Base-by-base conservation (phyloP, 2,797 vertebrate genomes). In the Adrianichthys oophorus region DNA sequence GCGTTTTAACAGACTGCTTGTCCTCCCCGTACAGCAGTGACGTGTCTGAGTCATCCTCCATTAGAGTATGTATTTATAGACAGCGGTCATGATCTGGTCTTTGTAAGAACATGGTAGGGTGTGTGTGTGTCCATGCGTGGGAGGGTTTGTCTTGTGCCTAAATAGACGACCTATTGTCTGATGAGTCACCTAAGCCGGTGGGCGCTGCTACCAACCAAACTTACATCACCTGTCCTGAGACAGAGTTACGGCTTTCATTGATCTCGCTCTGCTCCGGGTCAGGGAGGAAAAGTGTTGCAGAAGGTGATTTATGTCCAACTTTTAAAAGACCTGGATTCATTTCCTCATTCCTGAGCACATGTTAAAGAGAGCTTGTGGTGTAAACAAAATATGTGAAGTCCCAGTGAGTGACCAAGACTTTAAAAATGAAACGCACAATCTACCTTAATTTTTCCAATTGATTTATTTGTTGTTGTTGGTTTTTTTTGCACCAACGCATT, bases 11-110 rank as follows among this genome's bases (percentile, higher is more conserved):
- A 68, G 72, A 76, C 59, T 48, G 40, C 24, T 56, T 67, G 60
- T 45, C 59, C 68, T 73, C 57, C 66, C 74, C 37, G 70, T 58
- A 64, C 72, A 81, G 65, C 65, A 72, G 65, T 63, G 70, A 80
- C 70, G 70, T 68, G 79, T 76, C 77, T 89, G 85, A 90, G 80
- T 91, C 89, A 91, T 82, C 78, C 72, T 59, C 67, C 45, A 79
- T 84, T 88, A 89, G 76, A 74, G 78, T 76, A 69, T 75, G 77
- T 86, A 87, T 89, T 88, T 89, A 87, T 83, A 84, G 87, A 83
- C 58, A 65, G 66, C 56, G 55, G 85, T 84, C 81, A 82, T 76
- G 80, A 78, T 84, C 82, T 43, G 40, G 83, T 63, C 72, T 80
- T 59, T 58, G 37, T 55, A 53, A 53, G 53, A 51, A 49, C 32